phyloP scores from a whole-genome alignment of 2,113 vertebrate species.

The Andinoacara biseriatus region DNA sequence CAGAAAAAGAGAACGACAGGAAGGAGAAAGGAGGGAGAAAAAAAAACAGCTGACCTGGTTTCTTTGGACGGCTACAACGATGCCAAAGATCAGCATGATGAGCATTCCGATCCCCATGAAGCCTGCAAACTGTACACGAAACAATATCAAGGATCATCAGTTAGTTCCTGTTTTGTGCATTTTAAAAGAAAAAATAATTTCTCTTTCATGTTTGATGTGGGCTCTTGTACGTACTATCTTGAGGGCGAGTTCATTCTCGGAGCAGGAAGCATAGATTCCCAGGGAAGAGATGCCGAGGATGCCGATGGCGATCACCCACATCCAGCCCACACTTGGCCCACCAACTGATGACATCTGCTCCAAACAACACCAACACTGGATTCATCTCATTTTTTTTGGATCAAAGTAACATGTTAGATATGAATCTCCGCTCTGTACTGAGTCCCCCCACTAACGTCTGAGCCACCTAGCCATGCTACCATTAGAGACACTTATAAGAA shows the following conservation, averaged over 20 bases:
- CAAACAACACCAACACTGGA: not conserved
- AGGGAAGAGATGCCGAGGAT: conserved; percentile 45
- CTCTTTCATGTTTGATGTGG: not conserved
- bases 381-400: not conserved
- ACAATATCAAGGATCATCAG: not conserved
- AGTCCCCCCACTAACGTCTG: not conserved
- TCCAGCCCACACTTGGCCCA: not conserved
- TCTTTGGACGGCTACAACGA: not conserved
- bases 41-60: conserved; percentile 41
- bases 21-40: not conserved
- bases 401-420: not conserved
- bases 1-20: not conserved
- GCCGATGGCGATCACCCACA: conserved; percentile 52
- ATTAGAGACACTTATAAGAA: too few relatives aligned
- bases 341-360: not conserved
- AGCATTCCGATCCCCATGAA: conserved; percentile 66
- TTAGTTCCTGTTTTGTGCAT: not conserved
- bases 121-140: conserved; percentile 64
- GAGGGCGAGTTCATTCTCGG: conserved; percentile 36
- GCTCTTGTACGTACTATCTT: conserved; percentile 56
- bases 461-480: too few relatives aligned
- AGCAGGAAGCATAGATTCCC: conserved; percentile 49
- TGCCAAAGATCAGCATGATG: conserved; percentile 69
- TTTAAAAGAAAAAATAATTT: not conserved
- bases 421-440: not conserved